Evolutionary conservation across 2,797 vertebrate species (phyloP), one percentile per base, ranked within the genome.

Genomic region (Todus mexicanus): DNA sequence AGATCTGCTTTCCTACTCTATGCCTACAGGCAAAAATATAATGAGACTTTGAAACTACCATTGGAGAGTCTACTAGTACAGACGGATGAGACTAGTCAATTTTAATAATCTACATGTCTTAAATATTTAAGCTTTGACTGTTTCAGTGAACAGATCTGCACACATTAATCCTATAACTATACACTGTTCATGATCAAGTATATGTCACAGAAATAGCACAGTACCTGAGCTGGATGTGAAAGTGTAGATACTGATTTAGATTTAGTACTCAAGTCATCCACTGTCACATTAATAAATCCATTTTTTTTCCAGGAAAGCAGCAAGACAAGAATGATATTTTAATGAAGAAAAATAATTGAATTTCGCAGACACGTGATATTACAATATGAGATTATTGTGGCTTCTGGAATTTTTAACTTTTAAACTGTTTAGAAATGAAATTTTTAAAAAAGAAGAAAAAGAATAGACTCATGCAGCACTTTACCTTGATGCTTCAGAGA

Each of bases 401-500:
- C 35, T 72, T 50, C 37, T 50, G 37, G 11, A n/a, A 27, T 42
- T 72, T 43, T 19, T 4, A 54, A 66, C 37, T 75, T 70, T 22
- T 40, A 26, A 80, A 75, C 20, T 22, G 7, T 38, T 63, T n/a
- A n/a, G n/a, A n/a, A n/a, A 47, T 38, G 48, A 70, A 50, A 19
- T 15, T 33, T n/a, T n/a, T n/a, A n/a, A 9, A 25, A 35, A 63
- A 33, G 6, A 68, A 25, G 21, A 19, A 10, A 29, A 31, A 9
- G 15, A 72, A 74, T 40, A 15, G 47, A 35, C 61, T 43, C 48
- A 42, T 19, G 53, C 20, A 47, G 38, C 33, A 77, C 40, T 60
- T 89, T 78, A 98, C 98, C 98, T 98, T 98, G 98, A 60, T 99
- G 98, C 95, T 99, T 98, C 85, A 99, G 97, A 23, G 98, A 98